Percentiles rank a stretch among this genome's conserved stretches.
Evolutionary conservation across 2,888 invertebrate species (phyloP).

Genomic region (Thereva unica): DNA sequence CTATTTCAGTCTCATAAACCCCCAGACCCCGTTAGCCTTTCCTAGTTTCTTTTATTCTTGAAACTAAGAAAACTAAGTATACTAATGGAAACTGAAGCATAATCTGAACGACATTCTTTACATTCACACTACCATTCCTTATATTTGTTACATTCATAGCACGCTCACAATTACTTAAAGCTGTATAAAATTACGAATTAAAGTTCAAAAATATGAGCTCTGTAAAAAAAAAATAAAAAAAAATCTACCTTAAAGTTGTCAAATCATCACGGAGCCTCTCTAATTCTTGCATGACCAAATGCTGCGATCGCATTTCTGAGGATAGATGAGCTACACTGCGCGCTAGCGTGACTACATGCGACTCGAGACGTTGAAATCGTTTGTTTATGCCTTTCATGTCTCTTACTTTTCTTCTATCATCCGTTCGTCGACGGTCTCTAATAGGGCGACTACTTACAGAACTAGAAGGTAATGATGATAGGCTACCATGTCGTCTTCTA

Average conservation of each 20-base stretch:
- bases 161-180: no score
- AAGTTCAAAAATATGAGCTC: not conserved
- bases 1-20: no score
- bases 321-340: slow-evolving; percentile 89
- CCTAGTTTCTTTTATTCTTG: no score
- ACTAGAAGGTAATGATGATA: slow-evolving; percentile 81
- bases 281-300: slow-evolving; percentile 87
- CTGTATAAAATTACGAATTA: not conserved
- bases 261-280: slow-evolving; percentile 84
- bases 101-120: no score
- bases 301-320: slow-evolving; percentile 88
- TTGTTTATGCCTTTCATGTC: slow-evolving; percentile 81
- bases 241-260: slow-evolving; percentile 58
- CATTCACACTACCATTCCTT: not conserved
- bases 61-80: no score
- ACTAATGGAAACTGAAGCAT: no score
- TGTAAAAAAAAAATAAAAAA: not conserved
- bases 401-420: slow-evolving; percentile 74
- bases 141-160: no score
- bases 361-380: slow-evolving; percentile 84
- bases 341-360: slow-evolving; percentile 88
- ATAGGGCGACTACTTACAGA: slow-evolving; percentile 80
- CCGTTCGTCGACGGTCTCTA: slow-evolving; percentile 69
- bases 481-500: slow-evolving; percentile 73
- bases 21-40: no score